Conservation (phyloP, 2,797 vertebrate genomes). For the Sphaeramia orbicularis region DNA sequence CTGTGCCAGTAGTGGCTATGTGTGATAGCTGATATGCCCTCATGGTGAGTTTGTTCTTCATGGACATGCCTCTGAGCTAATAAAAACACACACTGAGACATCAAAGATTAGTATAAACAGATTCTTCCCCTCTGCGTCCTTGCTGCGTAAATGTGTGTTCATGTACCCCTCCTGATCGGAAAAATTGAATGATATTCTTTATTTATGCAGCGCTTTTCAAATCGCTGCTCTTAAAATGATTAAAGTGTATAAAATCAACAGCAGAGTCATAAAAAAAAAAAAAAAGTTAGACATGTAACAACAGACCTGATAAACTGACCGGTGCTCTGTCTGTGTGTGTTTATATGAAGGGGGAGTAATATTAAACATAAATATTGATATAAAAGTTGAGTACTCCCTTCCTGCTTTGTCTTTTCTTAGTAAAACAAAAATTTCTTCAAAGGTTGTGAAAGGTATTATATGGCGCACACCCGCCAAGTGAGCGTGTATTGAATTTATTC, state of each 20-base stretch:
- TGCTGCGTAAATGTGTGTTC: slow-evolving; percentile 25
- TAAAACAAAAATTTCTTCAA: slow-evolving; percentile 34
- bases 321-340: slow-evolving; percentile 14
- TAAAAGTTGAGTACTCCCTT: slow-evolving; percentile 24
- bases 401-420: slow-evolving; percentile 32
- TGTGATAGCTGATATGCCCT: slow-evolving; percentile 78
- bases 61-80: slow-evolving; percentile 71
- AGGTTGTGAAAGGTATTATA: slow-evolving; percentile 19
- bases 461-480: slow-evolving; percentile 1
- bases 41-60: slow-evolving; percentile 64
- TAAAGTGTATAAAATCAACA: slow-evolving; percentile 39
- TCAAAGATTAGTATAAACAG: slow-evolving; percentile 65
- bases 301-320: slow-evolving; percentile 31
- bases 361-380: slow-evolving; percentile 47
- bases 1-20: slow-evolving; percentile 69
- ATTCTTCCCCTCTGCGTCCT: slow-evolving; percentile 28
- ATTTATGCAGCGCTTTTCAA: slow-evolving; percentile 46
- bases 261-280: slow-evolving; percentile 16
- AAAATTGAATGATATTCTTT: slow-evolving; percentile 33
- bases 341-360: slow-evolving; percentile 35
- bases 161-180: slow-evolving; percentile 31
- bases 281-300: slow-evolving; percentile 19
- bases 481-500: slow-evolving; percentile 43
- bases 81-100: slow-evolving; percentile 67
- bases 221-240: slow-evolving; percentile 37